phyloP scores from a whole-genome alignment of 1,140 invertebrate species.

The Drosophila busckii region DNA sequence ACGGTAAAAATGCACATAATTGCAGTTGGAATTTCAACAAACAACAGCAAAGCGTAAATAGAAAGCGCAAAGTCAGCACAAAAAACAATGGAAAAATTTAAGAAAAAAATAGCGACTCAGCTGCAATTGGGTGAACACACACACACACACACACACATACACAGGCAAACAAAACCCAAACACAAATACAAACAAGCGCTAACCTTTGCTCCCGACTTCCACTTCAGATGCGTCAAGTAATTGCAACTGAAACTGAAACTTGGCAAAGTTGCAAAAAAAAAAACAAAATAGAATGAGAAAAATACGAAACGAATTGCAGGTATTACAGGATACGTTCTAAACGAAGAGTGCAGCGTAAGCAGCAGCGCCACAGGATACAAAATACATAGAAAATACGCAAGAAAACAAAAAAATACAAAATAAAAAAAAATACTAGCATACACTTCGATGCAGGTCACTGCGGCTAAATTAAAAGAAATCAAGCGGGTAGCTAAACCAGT shows the following conservation, averaged over 20 bases:
- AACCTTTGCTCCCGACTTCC: conserved; percentile 58
- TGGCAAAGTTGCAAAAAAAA: conserved; percentile 60
- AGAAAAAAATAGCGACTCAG: not conserved
- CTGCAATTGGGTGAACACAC: conserved; percentile 24
- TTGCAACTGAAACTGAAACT: conserved; percentile 70
- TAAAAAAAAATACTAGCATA: too few relatives aligned
- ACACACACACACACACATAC: conserved; percentile 15
- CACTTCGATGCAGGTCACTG: conserved; percentile 60
- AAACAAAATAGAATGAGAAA: not conserved
- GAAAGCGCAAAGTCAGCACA: conserved; percentile 73
- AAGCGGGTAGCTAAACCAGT: conserved; percentile 15
- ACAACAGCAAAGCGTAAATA: conserved; percentile 68
- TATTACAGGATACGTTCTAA: too few relatives aligned
- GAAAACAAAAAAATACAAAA: too few relatives aligned
- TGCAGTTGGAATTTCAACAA: conserved; percentile 76
- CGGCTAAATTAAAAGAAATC: conserved; percentile 68
- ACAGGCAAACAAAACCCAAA: conserved; percentile 9
- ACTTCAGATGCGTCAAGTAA: conserved; percentile 70
- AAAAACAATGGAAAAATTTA: conserved; percentile 27
- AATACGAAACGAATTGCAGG: conserved; percentile 43
- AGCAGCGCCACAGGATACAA: not conserved
- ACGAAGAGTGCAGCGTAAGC: conserved; percentile 29
- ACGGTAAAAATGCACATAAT: conserved; percentile 70
- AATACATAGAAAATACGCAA: not conserved
- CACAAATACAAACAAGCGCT: conserved; percentile 56